Evolutionary conservation across 1,140 invertebrate genomes (phyloP), one percentile per base, ranked within the genome.

Genomic region (Coenobita brevimanus): DNA sequence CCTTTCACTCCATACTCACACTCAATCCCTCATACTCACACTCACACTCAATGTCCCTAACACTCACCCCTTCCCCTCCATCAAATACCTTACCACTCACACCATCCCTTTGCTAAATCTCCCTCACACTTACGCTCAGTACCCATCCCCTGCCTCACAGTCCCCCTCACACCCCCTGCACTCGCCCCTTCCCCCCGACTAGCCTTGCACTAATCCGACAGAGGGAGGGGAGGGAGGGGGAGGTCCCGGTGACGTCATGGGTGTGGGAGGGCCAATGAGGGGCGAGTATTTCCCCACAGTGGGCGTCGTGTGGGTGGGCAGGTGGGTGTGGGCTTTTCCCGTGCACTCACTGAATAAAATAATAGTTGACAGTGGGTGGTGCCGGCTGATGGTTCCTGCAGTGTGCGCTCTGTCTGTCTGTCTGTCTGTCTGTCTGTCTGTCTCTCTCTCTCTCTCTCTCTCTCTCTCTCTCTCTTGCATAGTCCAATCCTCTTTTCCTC

Each of bases 321-420:
- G 43, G 75, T 50, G 36, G 75, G 75, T 33, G 75, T 38, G 75
- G 75, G 75, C 36, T 50, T 50, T 78, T n/a, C 3, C 46, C 41
- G 75, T 57, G 41, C 75, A 78, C 41, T 78, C 75, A 78, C 75
- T 78, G 75, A 30, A 78, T 78, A 78, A 54, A 78, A 78, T 78
- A 78, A 78, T 57, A 54, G 43, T 33, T 78, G 75, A 78, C 75
- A 78, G 41, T 33, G n/a, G 75, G 75, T 17, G 75, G 75, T 30
- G 30, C 41, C 73, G 50, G 41, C 17, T 27, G 41, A 78, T 33
- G 24, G 17, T 15, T n/a, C 43, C 46, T 78, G 75, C 36, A 78
- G 24, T 13, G n/a, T n/a, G n/a, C n/a, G n/a, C n/a, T n/a, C n/a
- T n/a, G n/a, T n/a, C n/a, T n/a, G n/a, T n/a, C n/a, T n/a, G n/a